Evolutionary conservation across 2,113 vertebrate species (phyloP).

Genomic region (Myrmophylax atrothorax): DNA sequence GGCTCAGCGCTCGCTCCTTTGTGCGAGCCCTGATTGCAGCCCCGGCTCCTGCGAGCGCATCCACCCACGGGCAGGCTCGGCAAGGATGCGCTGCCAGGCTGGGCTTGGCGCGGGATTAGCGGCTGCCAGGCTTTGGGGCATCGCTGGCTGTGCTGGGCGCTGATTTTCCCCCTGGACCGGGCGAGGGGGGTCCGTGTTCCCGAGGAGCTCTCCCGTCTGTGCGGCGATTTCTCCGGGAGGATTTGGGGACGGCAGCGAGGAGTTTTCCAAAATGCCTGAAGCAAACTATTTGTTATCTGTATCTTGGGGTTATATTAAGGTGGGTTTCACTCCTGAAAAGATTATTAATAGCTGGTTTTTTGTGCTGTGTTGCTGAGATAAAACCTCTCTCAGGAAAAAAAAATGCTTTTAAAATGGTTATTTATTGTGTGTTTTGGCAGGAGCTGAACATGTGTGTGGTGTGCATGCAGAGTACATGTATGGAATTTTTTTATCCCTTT

Average conservation of each 20-base stretch:
- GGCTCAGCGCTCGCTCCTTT: slow-evolving; percentile 38
- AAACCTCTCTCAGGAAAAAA: not conserved
- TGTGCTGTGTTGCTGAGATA: not conserved
- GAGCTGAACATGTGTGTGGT: not conserved
- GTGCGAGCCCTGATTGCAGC: slow-evolving; percentile 43
- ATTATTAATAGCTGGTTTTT: not conserved
- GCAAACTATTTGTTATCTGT: slow-evolving; percentile 94
- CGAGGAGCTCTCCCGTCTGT: slow-evolving; percentile 63
- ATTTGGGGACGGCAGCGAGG: slow-evolving; percentile 76
- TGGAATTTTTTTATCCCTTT: not conserved
- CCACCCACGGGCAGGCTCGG: slow-evolving; percentile 23
- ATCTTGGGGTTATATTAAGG: slow-evolving; percentile 98
- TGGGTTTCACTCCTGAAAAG: slow-evolving; percentile 76
- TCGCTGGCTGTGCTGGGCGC: not conserved
- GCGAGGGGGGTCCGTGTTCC: not conserved
- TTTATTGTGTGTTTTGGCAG: not conserved
- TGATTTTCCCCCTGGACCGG: not conserved
- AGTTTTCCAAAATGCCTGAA: slow-evolving; percentile 92
- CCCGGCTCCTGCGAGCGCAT: slow-evolving; percentile 40
- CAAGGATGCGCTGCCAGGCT: slow-evolving; percentile 38
- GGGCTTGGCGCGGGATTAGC: slow-evolving; percentile 24
- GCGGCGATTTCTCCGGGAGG: slow-evolving; percentile 70
- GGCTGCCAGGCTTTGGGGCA: not conserved
- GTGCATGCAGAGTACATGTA: not conserved
- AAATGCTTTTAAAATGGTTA: not conserved